These are phyloP conservation scores for Acrobasis suavella DNA, from an alignment of 2,888 invertebrate genomes.

Conservation along the genomic window DNA sequence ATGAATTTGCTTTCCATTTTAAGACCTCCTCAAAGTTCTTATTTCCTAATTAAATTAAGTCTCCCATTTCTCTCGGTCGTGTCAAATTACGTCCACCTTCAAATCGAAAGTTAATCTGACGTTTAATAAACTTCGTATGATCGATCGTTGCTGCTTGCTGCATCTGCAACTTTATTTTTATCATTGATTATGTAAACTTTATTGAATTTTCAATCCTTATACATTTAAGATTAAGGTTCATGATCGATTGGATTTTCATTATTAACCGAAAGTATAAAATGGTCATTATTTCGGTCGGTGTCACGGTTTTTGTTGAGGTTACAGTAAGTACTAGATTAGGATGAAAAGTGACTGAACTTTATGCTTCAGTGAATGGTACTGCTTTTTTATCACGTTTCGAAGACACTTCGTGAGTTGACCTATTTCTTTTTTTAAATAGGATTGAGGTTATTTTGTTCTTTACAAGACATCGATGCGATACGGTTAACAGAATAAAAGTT, in stretches of 20 bases:
- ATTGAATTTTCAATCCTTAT: slow-evolving; percentile 30
- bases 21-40: neutral
- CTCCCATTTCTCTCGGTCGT: slow-evolving; percentile 36
- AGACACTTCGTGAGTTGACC: slow-evolving; percentile 10
- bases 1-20: neutral
- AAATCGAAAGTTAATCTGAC: slow-evolving; percentile 70
- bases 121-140: slow-evolving; percentile 63
- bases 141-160: slow-evolving; percentile 53
- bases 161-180: slow-evolving; percentile 36
- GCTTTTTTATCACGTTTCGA: slow-evolving; percentile 21
- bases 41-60: slow-evolving; percentile 13
- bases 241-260: slow-evolving; percentile 25
- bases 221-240: slow-evolving; percentile 36
- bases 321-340: slow-evolving; percentile 43
- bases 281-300: slow-evolving; percentile 43
- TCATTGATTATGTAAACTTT: slow-evolving; percentile 1
- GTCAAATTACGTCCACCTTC: slow-evolving; percentile 61
- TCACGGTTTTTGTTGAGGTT: slow-evolving; percentile 57
- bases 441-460: neutral
- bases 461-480: too few relatives aligned
- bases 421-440: slow-evolving; percentile 1
- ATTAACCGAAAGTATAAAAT: slow-evolving; percentile 30
- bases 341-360: slow-evolving; percentile 61
- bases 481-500: too few relatives aligned
- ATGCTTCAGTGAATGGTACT: slow-evolving; percentile 56